A percentile compares a stretch with the other conserved stretches of the same genome.
Conservation (phyloP, 2,113 vertebrate genomes). For the Athene noctua region DNA sequence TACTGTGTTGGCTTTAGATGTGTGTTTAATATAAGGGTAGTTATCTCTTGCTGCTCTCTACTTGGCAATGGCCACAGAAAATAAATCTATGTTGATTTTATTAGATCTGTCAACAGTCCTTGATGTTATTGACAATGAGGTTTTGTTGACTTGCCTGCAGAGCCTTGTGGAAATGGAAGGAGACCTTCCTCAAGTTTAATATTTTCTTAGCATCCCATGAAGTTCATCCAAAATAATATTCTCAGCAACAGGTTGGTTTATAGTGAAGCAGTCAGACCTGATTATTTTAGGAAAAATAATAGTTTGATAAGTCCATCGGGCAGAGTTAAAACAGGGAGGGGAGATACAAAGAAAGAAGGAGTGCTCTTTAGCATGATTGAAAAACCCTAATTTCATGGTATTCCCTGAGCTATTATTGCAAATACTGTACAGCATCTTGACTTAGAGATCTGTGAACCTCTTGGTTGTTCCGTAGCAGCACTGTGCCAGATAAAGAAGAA, state of each 20-base stretch:
- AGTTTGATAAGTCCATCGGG: not conserved
- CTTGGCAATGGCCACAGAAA: conserved; percentile 51
- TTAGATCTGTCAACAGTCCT: conserved; percentile 64
- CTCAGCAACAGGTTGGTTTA: not conserved
- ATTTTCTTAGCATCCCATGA: conserved; percentile 16
- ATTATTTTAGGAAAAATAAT: not conserved
- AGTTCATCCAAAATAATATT: not conserved
- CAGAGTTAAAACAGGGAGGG: not conserved
- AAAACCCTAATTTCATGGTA: not conserved
- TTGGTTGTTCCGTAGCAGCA: not conserved
- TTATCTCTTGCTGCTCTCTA: conserved; percentile 50
- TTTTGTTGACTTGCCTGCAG: conserved; percentile 51
- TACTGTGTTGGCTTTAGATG: conserved; percentile 39
- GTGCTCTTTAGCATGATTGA: not conserved
- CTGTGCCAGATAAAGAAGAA: conserved; percentile 13
- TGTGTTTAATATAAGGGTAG: conserved; percentile 35
- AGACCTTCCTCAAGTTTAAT: conserved; percentile 16
- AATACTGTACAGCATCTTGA: not conserved
- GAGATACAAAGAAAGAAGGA: not conserved
- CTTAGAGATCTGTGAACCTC: not conserved
- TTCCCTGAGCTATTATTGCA: not conserved
- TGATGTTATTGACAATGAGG: conserved; percentile 63
- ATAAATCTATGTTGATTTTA: conserved; percentile 61
- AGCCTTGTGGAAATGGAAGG: conserved; percentile 40
- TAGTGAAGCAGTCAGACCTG: not conserved